These are phyloP conservation scores for Zaprionus davidi DNA, from an alignment of 1,140 invertebrate genomes.

Conservation along the genomic window DNA sequence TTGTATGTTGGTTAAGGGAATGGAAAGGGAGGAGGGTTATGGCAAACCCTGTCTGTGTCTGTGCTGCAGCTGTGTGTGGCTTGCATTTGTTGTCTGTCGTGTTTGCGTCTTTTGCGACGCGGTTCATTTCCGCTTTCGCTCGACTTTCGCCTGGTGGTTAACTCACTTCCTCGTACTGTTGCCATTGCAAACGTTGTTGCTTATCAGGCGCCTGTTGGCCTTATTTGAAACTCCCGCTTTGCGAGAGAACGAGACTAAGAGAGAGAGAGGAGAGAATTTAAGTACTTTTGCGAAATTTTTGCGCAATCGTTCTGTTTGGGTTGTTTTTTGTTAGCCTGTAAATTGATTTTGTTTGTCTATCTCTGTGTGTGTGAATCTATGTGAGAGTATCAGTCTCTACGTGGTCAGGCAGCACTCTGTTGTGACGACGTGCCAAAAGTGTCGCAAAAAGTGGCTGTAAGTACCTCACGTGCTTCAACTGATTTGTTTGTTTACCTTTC, in stretches of 20 bases:
- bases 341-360: conserved; percentile 70
- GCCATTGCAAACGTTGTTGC: conserved; percentile 25
- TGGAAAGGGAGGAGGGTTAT: background rate
- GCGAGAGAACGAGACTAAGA: background rate
- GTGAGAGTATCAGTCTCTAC: conserved; percentile 9
- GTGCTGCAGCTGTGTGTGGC: background rate
- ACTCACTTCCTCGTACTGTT: conserved; percentile 19
- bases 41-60: conserved; percentile 42
- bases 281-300: conserved; percentile 36
- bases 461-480: conserved; percentile 56
- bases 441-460: conserved; percentile 47
- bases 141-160: background rate
- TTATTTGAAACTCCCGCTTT: conserved; percentile 1
- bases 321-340: conserved; percentile 57
- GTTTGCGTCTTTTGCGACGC: conserved; percentile 43
- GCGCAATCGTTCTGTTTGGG: conserved; percentile 36
- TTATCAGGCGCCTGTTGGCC: conserved; percentile 41
- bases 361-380: conserved; percentile 10
- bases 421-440: conserved; percentile 70
- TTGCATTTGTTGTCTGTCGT: conserved; percentile 35
- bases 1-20: background rate
- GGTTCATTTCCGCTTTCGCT: conserved; percentile 65
- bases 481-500: conserved; percentile 66
- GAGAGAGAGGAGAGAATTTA: conserved; percentile 13
- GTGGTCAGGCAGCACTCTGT: conserved; percentile 62